Percentiles rank a stretch among this genome's conserved stretches.
phyloP scores from a whole-genome alignment of 2,888 invertebrate genomes.

The Cynaeus angustus region DNA sequence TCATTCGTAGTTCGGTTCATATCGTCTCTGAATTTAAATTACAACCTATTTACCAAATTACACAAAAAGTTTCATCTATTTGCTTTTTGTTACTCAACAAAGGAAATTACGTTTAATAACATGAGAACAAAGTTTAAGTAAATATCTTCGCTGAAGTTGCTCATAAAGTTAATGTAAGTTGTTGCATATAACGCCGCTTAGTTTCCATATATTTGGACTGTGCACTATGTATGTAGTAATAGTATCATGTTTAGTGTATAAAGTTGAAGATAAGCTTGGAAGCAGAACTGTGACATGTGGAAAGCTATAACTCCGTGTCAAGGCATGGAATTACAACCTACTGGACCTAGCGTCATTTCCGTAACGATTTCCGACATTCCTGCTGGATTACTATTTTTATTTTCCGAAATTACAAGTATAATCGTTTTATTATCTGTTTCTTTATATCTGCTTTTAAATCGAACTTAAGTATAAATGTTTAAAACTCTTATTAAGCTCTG shows the following conservation, averaged over 20 bases:
- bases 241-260: slow-evolving; percentile 38
- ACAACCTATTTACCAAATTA: slow-evolving; percentile 46
- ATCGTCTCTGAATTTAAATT: slow-evolving; percentile 34
- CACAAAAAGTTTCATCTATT: slow-evolving; percentile 51
- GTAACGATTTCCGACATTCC: background rate
- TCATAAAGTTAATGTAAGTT: slow-evolving; percentile 50
- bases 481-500: too few relatives aligned
- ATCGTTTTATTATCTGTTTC: too few relatives aligned
- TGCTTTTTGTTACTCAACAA: slow-evolving; percentile 40
- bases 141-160: slow-evolving; percentile 45
- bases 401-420: background rate
- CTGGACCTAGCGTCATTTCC: slow-evolving; percentile 22
- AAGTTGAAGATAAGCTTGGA: slow-evolving; percentile 44
- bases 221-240: slow-evolving; percentile 40
- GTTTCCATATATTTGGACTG: slow-evolving; percentile 49
- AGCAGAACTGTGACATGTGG: slow-evolving; percentile 43
- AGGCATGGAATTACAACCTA: slow-evolving; percentile 24
- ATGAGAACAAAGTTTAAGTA: slow-evolving; percentile 51
- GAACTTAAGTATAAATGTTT: too few relatives aligned
- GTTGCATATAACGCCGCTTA: slow-evolving; percentile 48
- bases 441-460: too few relatives aligned
- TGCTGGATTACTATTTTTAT: too few relatives aligned
- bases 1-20: slow-evolving; percentile 16
- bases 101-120: slow-evolving; percentile 51
- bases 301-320: slow-evolving; percentile 32